Conservation (phyloP, 2,888 invertebrate species). For the Calliphora vomitoria region DNA sequence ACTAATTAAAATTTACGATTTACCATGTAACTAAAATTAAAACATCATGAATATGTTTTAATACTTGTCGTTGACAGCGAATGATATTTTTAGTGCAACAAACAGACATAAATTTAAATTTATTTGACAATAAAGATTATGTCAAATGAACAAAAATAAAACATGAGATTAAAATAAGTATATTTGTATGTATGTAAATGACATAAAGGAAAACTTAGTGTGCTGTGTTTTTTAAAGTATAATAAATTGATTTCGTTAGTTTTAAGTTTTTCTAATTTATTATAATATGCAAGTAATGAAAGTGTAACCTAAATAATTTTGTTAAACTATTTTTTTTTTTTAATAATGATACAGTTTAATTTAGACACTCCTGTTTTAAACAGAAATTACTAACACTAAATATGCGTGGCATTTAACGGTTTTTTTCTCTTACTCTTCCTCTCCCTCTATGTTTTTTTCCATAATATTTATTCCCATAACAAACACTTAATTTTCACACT, state of each 20-base stretch:
- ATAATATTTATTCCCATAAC: slow-evolving; percentile 43
- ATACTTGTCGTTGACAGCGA: neutral
- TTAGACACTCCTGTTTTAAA: slow-evolving; percentile 47
- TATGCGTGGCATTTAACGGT: slow-evolving; percentile 45
- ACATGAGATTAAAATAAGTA: neutral
- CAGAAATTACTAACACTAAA: slow-evolving; percentile 31
- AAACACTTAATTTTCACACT: slow-evolving; percentile 51
- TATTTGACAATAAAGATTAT: slow-evolving; percentile 22
- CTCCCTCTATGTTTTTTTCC: neutral
- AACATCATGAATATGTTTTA: slow-evolving; percentile 11
- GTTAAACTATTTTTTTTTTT: slow-evolving; percentile 42
- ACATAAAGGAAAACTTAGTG: neutral
- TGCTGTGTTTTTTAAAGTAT: neutral
- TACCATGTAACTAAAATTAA: slow-evolving; percentile 14
- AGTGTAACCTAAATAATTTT: slow-evolving; percentile 24
- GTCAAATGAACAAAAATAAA: slow-evolving; percentile 5
- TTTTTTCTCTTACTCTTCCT: neutral
- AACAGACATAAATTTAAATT: slow-evolving; percentile 54
- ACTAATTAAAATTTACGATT: slow-evolving; percentile 56
- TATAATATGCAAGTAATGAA: neutral
- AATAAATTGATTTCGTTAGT: slow-evolving; percentile 5
- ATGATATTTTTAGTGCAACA: neutral
- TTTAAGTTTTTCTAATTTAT: slow-evolving; percentile 22
- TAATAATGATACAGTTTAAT: slow-evolving; percentile 52
- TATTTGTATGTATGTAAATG: too few species aligned